Evolutionary conservation across 2,888 invertebrate genomes (phyloP).

Genomic region (Bimastos eiseni): DNA sequence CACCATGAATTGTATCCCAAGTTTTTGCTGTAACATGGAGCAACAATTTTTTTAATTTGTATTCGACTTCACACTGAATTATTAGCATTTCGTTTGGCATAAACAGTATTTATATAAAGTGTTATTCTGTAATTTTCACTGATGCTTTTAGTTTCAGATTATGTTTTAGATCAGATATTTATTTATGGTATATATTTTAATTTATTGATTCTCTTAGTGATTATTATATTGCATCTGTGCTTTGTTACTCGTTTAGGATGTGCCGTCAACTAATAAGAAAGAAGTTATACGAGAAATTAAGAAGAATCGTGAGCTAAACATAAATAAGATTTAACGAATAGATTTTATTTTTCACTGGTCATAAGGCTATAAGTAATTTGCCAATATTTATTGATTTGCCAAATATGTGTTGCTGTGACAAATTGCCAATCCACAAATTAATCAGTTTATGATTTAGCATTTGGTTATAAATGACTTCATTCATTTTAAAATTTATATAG

Average conservation of each 20-base stretch:
- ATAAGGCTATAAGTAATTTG: not conserved
- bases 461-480: not conserved
- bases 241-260: not conserved
- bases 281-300: not conserved
- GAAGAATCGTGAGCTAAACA: not conserved
- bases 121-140: not conserved
- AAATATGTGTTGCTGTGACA: too few species aligned
- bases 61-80: not conserved
- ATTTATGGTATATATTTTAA: not conserved
- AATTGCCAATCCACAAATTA: too few species aligned
- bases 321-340: not conserved
- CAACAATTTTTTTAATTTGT: not conserved
- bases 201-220: not conserved
- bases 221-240: not conserved
- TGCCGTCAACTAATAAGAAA: not conserved
- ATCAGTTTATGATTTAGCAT: too few species aligned
- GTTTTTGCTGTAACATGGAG: not conserved
- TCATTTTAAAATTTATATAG: too few species aligned
- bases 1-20: not conserved
- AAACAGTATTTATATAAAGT: not conserved
- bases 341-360: not conserved
- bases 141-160: not conserved
- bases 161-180: not conserved
- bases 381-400: not conserved
- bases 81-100: not conserved